A percentile compares a stretch with the other conserved stretches of the same genome.
phyloP scores from a whole-genome alignment of 1,140 invertebrate genomes.

The Panulirus ornatus region DNA sequence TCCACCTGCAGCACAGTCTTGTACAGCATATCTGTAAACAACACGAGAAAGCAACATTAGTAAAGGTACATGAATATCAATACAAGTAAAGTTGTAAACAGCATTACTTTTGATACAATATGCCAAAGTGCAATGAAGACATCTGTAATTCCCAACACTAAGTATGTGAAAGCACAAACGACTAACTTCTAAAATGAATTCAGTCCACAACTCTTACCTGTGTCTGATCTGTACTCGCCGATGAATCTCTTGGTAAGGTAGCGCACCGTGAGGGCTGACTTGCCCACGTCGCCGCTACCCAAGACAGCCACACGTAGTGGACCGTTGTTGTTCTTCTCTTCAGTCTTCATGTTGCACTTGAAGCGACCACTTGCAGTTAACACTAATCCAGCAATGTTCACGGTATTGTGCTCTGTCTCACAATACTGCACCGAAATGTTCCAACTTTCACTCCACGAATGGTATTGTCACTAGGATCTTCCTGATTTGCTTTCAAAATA shows the following conservation, averaged over 20 bases:
- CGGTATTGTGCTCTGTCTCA: too few relatives aligned
- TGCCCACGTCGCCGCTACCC: conserved; percentile 65
- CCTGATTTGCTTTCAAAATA: too few relatives aligned
- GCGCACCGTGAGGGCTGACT: conserved; percentile 86
- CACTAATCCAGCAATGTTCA: too few relatives aligned
- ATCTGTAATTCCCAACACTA: too few relatives aligned
- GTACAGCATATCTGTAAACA: conserved; percentile 72
- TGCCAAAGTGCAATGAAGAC: neutral
- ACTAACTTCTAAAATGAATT: too few relatives aligned
- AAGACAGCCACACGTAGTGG: conserved; percentile 57
- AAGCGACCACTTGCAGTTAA: neutral
- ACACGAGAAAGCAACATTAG: conserved; percentile 8
- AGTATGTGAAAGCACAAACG: too few relatives aligned
- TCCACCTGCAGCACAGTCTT: conserved; percentile 67
- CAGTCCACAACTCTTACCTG: conserved; percentile 85
- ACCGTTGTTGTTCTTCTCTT: conserved; percentile 29
- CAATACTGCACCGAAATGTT: too few relatives aligned
- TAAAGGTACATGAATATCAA: too few relatives aligned
- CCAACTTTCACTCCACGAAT: too few relatives aligned
- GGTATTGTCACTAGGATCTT: too few relatives aligned
- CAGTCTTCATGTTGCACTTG: conserved; percentile 32
- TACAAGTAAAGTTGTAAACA: neutral
- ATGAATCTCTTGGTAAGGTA: conserved; percentile 88
- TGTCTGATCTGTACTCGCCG: conserved; percentile 89
- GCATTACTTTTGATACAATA: neutral